Evolutionary conservation across 1,140 invertebrate genomes (phyloP).

Genomic region (Magallana ariakensis): DNA sequence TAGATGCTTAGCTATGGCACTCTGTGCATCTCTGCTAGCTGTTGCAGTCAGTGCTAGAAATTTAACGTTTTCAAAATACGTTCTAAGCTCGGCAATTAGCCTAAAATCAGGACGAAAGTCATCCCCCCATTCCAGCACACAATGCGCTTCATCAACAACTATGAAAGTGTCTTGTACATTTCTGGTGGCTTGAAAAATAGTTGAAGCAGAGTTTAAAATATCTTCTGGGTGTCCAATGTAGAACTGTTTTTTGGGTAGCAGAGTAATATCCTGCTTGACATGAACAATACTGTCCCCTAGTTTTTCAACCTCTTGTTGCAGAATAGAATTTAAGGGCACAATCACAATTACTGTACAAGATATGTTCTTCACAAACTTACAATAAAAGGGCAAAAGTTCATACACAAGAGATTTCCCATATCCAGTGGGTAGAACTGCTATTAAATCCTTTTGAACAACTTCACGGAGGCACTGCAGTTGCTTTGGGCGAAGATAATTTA

Average conservation of each 20-base stretch:
- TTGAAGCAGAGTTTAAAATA: neutral
- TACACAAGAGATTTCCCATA: no score
- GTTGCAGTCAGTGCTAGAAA: neutral
- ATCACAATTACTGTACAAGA: neutral
- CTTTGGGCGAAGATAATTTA: no score
- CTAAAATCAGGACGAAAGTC: neutral
- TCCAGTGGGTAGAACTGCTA: no score
- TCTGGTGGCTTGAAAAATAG: neutral
- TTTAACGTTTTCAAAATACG: neutral
- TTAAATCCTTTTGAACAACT: no score
- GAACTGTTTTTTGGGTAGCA: neutral
- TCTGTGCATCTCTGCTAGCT: conserved; percentile 21
- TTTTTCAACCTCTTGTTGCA: neutral
- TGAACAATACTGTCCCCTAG: neutral
- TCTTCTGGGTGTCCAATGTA: conserved; percentile 16
- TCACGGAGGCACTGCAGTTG: no score
- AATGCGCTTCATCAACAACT: conserved; percentile 32
- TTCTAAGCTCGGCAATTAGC: neutral
- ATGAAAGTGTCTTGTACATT: neutral
- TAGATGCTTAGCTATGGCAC: neutral
- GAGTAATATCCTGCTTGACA: neutral
- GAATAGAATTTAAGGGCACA: neutral
- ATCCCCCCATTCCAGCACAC: neutral
- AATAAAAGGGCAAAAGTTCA: no score
- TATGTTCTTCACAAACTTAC: no score